Base-by-base conservation (phyloP, 2,888 invertebrate genomes). In the Elysia crispata region DNA sequence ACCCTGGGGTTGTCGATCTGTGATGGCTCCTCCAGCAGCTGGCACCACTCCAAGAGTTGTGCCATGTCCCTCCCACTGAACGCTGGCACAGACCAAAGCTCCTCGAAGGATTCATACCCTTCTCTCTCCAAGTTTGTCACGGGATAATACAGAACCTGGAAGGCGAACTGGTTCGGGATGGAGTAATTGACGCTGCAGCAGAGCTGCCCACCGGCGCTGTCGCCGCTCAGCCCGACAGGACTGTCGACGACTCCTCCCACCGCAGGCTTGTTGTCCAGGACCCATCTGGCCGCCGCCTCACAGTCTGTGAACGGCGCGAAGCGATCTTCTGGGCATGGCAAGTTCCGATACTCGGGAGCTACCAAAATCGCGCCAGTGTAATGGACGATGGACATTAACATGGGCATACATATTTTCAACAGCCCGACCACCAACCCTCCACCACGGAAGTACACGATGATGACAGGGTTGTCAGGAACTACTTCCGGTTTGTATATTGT, bases 341-440 rank as follows among this genome's bases (percentile, higher is more conserved):
- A 74, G 25, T 78, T 74, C n/a, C 81, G 74, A 30, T 81, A 81
- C n/a, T 78, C 78, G 33, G 79, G 78, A 28, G 33, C 64, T 28
- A 81, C 76, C 15, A 72, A 62, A 13, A 81, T 62, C 33, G 70
- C 78, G 41, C 64, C 70, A 3, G 30, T 49, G 60, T 18, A 54
- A 23, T 28, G 62, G 66, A 67, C 28, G 15, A 69, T 31, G 13
- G 25, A 30, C 69, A 15, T 20, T 31, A 31, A 13, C 18, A 25
- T 15, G 6, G 8, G 11, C 8, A 30, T 31, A n/a, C 31, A 69
- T 13, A 15, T 30, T 30, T 25, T 69, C 15, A 8, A 15, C 15
- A 13, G 15, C 15, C 28, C 30, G 8, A 30, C 33, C 8, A 30
- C 69, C 69, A 69, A 31, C 13, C 69, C 69, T 13, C 69, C 69